Evolutionary conservation across 2,113 vertebrate genomes (phyloP).

Genomic region (Nothocercus nigrocapillus): DNA sequence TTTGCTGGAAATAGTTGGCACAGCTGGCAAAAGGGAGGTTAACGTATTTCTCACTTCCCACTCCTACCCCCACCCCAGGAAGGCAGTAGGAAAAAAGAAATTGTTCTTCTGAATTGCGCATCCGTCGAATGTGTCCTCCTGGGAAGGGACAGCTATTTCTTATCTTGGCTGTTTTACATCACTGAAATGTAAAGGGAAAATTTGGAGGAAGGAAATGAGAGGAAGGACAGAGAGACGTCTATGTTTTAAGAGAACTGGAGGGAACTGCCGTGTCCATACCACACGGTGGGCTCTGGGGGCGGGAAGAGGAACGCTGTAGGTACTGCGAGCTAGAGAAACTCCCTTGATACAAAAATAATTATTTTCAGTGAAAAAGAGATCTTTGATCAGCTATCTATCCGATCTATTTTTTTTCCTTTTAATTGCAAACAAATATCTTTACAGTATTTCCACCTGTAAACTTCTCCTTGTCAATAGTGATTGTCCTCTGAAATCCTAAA

Average conservation of each 20-base stretch:
- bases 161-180: slow-evolving; percentile 54
- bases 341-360: not conserved
- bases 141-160: slow-evolving; percentile 54
- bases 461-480: not conserved
- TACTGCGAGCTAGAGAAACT: not conserved
- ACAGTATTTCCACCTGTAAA: not conserved
- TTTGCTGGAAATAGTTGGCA: not conserved
- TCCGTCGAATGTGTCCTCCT: slow-evolving; percentile 22
- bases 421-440: not conserved
- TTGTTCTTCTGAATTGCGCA: slow-evolving; percentile 49
- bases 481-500: not conserved
- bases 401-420: not conserved
- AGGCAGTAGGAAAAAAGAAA: slow-evolving; percentile 38
- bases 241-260: not conserved
- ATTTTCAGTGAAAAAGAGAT: not conserved
- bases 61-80: not conserved
- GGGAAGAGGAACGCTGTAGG: not conserved
- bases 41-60: not conserved
- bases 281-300: not conserved
- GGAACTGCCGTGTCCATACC: not conserved
- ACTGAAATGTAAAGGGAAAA: slow-evolving; percentile 27
- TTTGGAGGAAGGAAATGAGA: slow-evolving; percentile 48
- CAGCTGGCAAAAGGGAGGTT: slow-evolving; percentile 5
- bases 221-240: slow-evolving; percentile 6
- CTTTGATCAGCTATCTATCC: not conserved